These are phyloP conservation scores for Sorex araneus DNA, from an alignment of 2,113 vertebrate genomes.

Conservation along the genomic window DNA sequence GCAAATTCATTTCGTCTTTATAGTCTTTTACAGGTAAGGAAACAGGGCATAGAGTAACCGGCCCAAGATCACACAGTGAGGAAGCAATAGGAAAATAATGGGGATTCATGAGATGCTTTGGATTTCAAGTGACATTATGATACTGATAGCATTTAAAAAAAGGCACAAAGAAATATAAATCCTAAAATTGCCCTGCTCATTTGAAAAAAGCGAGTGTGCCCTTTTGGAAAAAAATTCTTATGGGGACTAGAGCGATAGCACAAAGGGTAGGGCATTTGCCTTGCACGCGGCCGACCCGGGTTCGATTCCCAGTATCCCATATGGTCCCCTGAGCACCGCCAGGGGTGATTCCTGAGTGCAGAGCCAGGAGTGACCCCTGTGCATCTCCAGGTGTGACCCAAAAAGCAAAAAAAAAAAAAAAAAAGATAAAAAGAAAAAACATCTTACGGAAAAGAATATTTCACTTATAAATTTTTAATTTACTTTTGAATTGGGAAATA, in stretches of 20 bases:
- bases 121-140: too few relatives aligned
- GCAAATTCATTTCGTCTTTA: constrained; percentile 7
- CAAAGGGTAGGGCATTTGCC: too few relatives aligned
- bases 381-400: too few relatives aligned
- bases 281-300: too few relatives aligned
- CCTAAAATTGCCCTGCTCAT: background rate
- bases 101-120: constrained; percentile 42
- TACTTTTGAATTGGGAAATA: constrained; percentile 76
- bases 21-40: constrained; percentile 44
- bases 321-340: too few relatives aligned
- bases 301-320: too few relatives aligned
- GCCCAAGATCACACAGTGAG: background rate
- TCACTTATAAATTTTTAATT: constrained; percentile 42
- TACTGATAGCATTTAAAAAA: background rate
- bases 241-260: too few relatives aligned
- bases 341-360: too few relatives aligned
- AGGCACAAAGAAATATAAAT: background rate
- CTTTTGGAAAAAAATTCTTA: constrained; percentile 29
- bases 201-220: background rate
- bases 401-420: too few relatives aligned
- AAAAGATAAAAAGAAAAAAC: too few relatives aligned
- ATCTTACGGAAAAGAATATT: constrained; percentile 31
- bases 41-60: constrained; percentile 9
- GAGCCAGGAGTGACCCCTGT: too few relatives aligned
- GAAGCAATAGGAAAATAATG: constrained; percentile 5